Percentiles rank a stretch among this genome's conserved stretches.
phyloP scores from a whole-genome alignment of 2,113 vertebrate species.

The Lathamus discolor region DNA sequence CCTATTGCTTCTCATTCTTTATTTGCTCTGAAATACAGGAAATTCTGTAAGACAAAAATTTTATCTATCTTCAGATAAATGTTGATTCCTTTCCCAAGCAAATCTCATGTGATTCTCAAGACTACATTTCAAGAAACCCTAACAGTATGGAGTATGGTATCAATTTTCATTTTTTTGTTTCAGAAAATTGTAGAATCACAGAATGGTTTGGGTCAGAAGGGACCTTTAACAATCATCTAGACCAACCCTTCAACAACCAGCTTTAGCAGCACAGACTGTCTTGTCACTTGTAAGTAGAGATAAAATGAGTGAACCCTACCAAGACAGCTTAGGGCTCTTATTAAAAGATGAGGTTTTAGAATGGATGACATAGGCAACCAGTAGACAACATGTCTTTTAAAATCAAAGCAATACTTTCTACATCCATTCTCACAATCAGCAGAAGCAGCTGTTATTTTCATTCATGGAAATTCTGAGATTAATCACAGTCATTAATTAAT shows the following conservation, averaged over 20 bases:
- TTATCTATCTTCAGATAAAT: background rate
- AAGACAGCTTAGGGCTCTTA: background rate
- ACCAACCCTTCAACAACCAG: background rate
- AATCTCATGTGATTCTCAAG: background rate
- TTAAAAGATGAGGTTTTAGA: background rate
- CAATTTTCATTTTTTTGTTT: background rate
- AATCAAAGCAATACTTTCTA: background rate
- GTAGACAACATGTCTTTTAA: background rate
- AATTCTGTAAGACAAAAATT: background rate
- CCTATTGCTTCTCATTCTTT: background rate
- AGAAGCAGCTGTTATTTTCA: constrained; percentile 46
- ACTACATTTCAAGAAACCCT: background rate
- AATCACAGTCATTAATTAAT: constrained; percentile 24
- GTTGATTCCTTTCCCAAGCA: background rate
- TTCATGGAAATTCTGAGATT: background rate
- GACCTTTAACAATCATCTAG: background rate
- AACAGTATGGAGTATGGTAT: background rate
- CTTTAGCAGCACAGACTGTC: background rate
- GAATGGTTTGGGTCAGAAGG: background rate
- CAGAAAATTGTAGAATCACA: background rate
- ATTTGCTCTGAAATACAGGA: background rate
- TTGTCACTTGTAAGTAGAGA: background rate
- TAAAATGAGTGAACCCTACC: background rate
- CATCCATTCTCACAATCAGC: background rate
- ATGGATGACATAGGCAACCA: background rate